These are phyloP conservation scores for Prochilodus magdalenae DNA, from an alignment of 2,113 vertebrate genomes.

Conservation along the genomic window DNA sequence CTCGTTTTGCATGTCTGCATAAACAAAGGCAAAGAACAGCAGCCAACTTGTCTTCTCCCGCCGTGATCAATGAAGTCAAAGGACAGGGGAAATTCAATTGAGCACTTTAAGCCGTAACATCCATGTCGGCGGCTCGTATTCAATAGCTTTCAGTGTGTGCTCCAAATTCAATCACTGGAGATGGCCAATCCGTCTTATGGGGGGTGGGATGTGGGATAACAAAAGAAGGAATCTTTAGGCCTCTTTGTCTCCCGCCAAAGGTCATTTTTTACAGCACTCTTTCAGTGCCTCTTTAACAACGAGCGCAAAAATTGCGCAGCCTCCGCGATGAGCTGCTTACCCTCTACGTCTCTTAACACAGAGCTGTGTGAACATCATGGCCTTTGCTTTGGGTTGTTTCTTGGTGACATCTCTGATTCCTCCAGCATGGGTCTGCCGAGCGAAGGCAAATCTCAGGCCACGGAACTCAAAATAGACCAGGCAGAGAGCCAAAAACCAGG, in stretches of 20 bases:
- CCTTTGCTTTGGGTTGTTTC: slow-evolving; percentile 54
- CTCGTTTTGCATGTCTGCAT: slow-evolving; percentile 20
- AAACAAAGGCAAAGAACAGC: slow-evolving; percentile 12
- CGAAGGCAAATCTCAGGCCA: slow-evolving; percentile 66
- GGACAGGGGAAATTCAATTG: slow-evolving; percentile 41
- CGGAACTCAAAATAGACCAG: slow-evolving; percentile 70
- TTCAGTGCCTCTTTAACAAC: background rate
- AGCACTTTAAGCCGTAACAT: slow-evolving; percentile 53
- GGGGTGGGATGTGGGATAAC: slow-evolving; percentile 54
- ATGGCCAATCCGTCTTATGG: slow-evolving; percentile 53
- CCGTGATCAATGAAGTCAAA: slow-evolving; percentile 54
- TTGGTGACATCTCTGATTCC: slow-evolving; percentile 62
- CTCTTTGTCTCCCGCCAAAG: slow-evolving; percentile 37
- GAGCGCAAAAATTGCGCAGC: slow-evolving; percentile 36
- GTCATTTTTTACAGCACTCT: slow-evolving; percentile 49
- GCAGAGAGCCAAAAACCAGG: slow-evolving; percentile 67
- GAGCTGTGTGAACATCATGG: slow-evolving; percentile 59
- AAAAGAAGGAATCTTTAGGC: slow-evolving; percentile 48
- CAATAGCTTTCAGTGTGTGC: slow-evolving; percentile 60
- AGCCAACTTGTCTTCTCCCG: slow-evolving; percentile 26
- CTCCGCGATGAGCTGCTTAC: background rate
- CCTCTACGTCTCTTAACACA: slow-evolving; percentile 21
- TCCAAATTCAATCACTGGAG: slow-evolving; percentile 64
- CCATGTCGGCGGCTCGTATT: slow-evolving; percentile 51
- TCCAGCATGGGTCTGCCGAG: slow-evolving; percentile 59